Conservation (phyloP, 1,140 invertebrate species). For the Drosophila albomicans region DNA sequence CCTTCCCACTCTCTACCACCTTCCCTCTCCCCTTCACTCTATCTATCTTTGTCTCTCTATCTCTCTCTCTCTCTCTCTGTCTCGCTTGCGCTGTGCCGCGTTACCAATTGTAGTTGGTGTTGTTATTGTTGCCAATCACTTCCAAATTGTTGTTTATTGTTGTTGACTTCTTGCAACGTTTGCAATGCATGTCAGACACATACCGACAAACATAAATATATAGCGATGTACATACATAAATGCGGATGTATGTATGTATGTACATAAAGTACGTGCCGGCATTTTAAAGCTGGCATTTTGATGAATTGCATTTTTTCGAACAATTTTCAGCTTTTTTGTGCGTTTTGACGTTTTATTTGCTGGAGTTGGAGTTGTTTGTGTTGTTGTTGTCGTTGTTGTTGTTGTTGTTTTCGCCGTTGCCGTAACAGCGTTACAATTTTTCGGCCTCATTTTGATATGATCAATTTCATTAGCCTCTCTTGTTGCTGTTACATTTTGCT, state of each 20-base stretch:
- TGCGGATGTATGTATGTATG: slow-evolving; percentile 1
- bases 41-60: background rate
- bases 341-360: slow-evolving; percentile 28
- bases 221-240: background rate
- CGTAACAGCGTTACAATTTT: slow-evolving; percentile 42
- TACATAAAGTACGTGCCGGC: slow-evolving; percentile 36
- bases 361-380: background rate
- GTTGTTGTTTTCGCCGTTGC: slow-evolving; percentile 15
- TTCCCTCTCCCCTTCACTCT: background rate
- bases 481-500: slow-evolving; percentile 30
- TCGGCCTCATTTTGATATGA: slow-evolving; percentile 47
- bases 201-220: background rate
- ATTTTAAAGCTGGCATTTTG: slow-evolving; percentile 33
- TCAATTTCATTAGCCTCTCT: slow-evolving; percentile 23
- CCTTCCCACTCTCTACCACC: background rate
- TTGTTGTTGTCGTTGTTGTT: slow-evolving; percentile 10
- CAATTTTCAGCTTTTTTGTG: slow-evolving; percentile 21
- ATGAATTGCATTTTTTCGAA: slow-evolving; percentile 47
- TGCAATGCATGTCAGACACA: slow-evolving; percentile 25
- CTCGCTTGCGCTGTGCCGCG: background rate
- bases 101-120: slow-evolving; percentile 6
- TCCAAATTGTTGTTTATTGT: slow-evolving; percentile 62
- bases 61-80: background rate
- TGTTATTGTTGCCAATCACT: slow-evolving; percentile 35
- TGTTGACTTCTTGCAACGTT: slow-evolving; percentile 50